Evolutionary conservation across 2,113 vertebrate genomes (phyloP).

Genomic region (Grus americana): DNA sequence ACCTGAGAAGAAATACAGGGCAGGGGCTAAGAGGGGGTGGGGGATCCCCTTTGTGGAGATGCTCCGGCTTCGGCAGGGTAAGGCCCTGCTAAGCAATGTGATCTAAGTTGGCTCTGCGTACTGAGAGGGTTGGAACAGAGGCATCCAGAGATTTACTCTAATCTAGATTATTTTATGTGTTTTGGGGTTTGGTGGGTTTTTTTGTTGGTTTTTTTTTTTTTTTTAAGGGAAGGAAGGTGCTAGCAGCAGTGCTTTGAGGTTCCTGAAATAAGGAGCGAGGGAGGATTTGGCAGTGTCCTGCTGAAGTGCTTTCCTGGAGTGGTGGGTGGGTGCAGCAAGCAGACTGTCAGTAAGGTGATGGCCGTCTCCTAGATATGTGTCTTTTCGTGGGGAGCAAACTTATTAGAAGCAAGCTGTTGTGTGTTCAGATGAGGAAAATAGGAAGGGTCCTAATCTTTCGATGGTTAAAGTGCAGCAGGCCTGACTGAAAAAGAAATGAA

Average conservation of each 20-base stretch:
- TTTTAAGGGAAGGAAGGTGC: background rate
- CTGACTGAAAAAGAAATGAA: background rate
- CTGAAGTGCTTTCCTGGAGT: background rate
- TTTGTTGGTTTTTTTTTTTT: background rate
- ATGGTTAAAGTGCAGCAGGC: background rate
- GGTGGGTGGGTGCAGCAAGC: background rate
- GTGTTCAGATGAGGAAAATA: background rate
- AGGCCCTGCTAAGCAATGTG: rapidly evolving
- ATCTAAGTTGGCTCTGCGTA: background rate
- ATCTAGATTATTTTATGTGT: background rate
- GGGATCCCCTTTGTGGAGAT: background rate
- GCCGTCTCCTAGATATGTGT: background rate
- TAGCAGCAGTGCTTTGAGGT: background rate
- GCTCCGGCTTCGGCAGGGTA: background rate
- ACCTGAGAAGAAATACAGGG: rapidly evolving
- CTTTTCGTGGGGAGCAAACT: background rate
- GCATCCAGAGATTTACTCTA: background rate
- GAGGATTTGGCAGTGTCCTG: background rate
- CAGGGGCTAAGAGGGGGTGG: rapidly evolving
- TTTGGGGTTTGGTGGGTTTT: too few relatives aligned
- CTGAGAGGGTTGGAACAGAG: background rate
- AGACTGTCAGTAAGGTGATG: background rate
- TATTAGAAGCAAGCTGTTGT: background rate
- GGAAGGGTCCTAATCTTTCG: background rate
- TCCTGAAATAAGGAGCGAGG: background rate